Evolutionary conservation across 2,797 vertebrate species (phyloP), one percentile per base, ranked within the genome.

Genomic region (Melanotaenia boesemani): DNA sequence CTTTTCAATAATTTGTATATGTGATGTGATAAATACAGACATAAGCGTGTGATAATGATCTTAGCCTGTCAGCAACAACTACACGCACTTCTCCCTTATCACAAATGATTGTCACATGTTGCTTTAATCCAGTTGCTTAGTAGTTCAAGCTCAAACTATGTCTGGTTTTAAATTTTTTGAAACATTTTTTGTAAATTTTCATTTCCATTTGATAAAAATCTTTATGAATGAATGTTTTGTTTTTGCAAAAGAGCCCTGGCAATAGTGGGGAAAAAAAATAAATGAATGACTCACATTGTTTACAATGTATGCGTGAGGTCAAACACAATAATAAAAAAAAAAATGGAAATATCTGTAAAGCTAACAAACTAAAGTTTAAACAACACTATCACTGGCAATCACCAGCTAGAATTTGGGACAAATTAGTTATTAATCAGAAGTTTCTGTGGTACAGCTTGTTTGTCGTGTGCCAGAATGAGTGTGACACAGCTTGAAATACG

Each of bases 401-500:
- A 26, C 6, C 1, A 56, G 24, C 54, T 2, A 10, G 8, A 9
- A 16, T 67, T 69, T 66, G 20, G 68, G 70, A 68, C 7, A 68
- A 39, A 36, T 22, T 20, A 15, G 5, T 4, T 46, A n/a, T 83
- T 71, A 56, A 44, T 32, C 44, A 50, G 61, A 32, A 79, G 57
- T 66, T 71, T 39, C 56, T n/a, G n/a, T 6, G 6, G 6, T 20
- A 20, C 13, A 44, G 16, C 16, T 44, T 44, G n/a, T 74, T 71
- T 70, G 34, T 66, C 37, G 76, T 71, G 41, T 18, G 10, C 18
- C 2, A 10, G 0, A 68, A 15, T 70, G 1, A 67, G n/a, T 73
- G 65, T 67, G 52, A 63, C 59, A 62, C 32, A 22, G 67, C 63
- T 72, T 79, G 58, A 75, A 67, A 72, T 67, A 56, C 22, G 8